phyloP scores from a whole-genome alignment of 2,797 vertebrate genomes.

The Gymnothorax reevesii region DNA sequence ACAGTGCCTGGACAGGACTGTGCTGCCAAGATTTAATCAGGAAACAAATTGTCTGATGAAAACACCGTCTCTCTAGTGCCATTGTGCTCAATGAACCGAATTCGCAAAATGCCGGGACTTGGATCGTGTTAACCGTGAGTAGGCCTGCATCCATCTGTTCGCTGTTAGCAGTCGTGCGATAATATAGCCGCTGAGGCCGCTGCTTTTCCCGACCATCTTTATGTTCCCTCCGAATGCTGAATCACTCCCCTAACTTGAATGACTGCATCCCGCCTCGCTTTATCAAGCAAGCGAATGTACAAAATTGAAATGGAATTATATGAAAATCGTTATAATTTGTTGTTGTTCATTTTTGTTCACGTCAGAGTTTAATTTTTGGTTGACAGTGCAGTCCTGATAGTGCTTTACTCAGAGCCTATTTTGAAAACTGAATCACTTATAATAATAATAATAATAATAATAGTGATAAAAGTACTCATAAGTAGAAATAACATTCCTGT shows the following conservation, averaged over 20 bases:
- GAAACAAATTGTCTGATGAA: background rate
- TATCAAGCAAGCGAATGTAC: background rate
- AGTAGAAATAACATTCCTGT: background rate
- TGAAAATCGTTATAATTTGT: background rate
- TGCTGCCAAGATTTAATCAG: background rate
- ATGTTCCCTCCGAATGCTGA: background rate
- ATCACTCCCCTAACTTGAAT: background rate
- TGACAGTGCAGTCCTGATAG: background rate
- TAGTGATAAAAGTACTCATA: too few species aligned
- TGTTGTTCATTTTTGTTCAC: background rate
- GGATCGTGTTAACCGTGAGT: background rate
- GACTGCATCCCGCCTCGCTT: background rate
- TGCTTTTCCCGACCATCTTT: background rate
- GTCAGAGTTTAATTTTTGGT: background rate
- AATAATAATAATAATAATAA: too few species aligned
- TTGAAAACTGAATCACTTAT: background rate
- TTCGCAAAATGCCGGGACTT: background rate
- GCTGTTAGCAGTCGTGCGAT: background rate
- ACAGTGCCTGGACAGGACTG: background rate
- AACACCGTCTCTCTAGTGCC: background rate
- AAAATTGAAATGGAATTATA: background rate
- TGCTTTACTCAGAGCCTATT: background rate
- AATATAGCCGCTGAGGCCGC: background rate
- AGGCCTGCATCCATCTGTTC: background rate
- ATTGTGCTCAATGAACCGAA: background rate